Conservation (phyloP, 1,140 invertebrate species). For the Nasonia longicornis region DNA sequence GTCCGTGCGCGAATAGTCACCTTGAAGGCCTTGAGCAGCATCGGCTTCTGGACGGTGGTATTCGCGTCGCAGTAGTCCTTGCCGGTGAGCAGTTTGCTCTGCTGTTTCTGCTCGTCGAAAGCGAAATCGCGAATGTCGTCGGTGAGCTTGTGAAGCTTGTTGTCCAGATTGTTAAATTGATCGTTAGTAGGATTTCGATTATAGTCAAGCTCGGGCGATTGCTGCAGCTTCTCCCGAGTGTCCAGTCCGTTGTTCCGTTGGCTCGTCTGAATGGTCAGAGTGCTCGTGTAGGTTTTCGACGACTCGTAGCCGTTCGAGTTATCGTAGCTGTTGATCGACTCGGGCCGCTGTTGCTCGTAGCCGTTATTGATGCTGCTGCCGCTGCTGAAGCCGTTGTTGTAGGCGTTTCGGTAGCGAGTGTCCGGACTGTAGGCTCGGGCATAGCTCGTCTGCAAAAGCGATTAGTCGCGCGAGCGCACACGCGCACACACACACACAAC, state of each 20-base stretch:
- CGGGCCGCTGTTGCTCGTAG: background rate
- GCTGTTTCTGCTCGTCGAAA: conserved; percentile 48
- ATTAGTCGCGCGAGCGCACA: conserved; percentile 56
- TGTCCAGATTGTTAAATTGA: conserved; percentile 42
- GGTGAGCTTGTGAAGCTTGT: conserved; percentile 50
- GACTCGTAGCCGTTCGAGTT: conserved; percentile 49
- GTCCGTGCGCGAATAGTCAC: conserved; percentile 25
- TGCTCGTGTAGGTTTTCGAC: conserved; percentile 66
- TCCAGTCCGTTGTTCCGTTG: conserved; percentile 46
- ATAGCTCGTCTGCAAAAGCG: conserved; percentile 64
- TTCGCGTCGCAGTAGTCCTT: conserved; percentile 21
- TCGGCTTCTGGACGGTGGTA: background rate
- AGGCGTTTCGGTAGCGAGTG: conserved; percentile 25
- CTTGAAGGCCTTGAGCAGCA: conserved; percentile 14
- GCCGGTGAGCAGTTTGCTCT: background rate
- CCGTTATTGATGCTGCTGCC: conserved; percentile 3
- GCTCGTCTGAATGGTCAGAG: conserved; percentile 63
- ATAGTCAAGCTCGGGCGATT: conserved; percentile 50
- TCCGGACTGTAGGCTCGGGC: conserved; percentile 52
- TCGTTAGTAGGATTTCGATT: conserved; percentile 60
- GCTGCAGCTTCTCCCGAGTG: background rate
- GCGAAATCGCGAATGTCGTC: conserved; percentile 54
- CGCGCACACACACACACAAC: conserved; percentile 43
- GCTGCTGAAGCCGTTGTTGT: conserved; percentile 16
- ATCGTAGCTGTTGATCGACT: background rate